Percentiles rank a stretch among this genome's conserved stretches.
Conservation (phyloP, 2,888 invertebrate genomes). For the Erynnis tages region DNA sequence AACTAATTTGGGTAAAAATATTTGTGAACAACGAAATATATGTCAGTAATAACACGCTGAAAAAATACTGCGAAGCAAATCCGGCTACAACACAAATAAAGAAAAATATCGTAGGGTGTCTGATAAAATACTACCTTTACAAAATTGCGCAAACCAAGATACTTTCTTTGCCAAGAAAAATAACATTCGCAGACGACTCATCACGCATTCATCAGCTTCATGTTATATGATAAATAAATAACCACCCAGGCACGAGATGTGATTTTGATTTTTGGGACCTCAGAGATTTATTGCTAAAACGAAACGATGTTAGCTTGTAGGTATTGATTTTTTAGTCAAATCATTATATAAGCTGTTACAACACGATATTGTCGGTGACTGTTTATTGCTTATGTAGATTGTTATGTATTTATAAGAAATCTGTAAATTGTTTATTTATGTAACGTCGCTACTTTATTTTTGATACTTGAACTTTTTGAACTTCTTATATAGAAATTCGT, state of each 20-base stretch:
- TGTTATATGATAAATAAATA: constrained; percentile 29
- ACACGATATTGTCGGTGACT: no score
- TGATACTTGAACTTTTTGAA: no score
- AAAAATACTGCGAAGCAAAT: constrained; percentile 18
- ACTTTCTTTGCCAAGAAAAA: constrained; percentile 30
- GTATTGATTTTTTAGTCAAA: no score
- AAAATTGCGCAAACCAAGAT: constrained; percentile 25
- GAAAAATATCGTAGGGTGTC: constrained; percentile 22
- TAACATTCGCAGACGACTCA: constrained; percentile 28
- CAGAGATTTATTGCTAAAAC: constrained; percentile 20
- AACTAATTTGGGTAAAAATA: no score
- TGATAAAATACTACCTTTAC: constrained; percentile 26
- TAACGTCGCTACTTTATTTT: no score
- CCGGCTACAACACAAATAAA: constrained; percentile 21
- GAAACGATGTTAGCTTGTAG: no score
- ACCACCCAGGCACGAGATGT: constrained; percentile 11
- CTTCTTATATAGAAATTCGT: no score
- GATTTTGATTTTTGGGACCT: constrained; percentile 15
- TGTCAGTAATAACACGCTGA: neutral
- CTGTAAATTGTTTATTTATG: no score
- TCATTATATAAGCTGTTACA: no score
- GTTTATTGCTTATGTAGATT: no score
- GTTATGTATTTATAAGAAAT: no score
- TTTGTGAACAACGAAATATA: neutral
- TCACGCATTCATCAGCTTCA: constrained; percentile 28